Conservation (phyloP, 2,888 invertebrate species). For the Fissipunctia ypsillon region DNA sequence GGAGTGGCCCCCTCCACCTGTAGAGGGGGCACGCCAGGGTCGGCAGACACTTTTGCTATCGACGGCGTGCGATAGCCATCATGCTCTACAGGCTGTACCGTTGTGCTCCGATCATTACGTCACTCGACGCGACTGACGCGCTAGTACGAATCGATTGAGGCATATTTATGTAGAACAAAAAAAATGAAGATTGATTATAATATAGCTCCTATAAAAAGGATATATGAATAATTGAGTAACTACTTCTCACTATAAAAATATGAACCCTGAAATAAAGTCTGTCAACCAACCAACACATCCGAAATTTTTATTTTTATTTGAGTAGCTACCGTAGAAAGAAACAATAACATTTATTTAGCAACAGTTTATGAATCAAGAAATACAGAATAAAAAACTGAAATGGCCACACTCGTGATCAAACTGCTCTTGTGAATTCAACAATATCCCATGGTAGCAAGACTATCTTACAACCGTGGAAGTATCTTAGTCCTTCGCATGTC, state of each 20-base stretch:
- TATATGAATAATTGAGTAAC: neutral
- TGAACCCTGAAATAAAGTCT: neutral
- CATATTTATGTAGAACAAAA: constrained; percentile 1
- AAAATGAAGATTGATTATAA: too few relatives aligned
- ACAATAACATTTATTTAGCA: neutral
- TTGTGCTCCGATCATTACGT: constrained; percentile 79
- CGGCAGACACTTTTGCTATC: constrained; percentile 90
- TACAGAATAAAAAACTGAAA: neutral
- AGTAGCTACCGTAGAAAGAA: too few relatives aligned
- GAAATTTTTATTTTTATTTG: neutral
- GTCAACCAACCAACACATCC: neutral
- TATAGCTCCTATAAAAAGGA: too few relatives aligned
- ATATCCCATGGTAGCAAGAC: neutral
- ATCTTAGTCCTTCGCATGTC: neutral
- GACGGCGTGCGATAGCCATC: constrained; percentile 81
- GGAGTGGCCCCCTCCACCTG: constrained; percentile 78
- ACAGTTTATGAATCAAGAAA: neutral
- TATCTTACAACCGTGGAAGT: neutral
- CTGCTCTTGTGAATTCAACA: neutral
- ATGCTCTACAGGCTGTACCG: constrained; percentile 78
- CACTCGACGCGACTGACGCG: constrained; percentile 66
- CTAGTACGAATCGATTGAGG: constrained; percentile 24
- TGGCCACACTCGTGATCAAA: neutral
- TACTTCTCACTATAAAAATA: neutral
- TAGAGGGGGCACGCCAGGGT: constrained; percentile 86